These are phyloP conservation scores for Fratercula arctica DNA, from an alignment of 2,797 vertebrate genomes.

Conservation along the genomic window DNA sequence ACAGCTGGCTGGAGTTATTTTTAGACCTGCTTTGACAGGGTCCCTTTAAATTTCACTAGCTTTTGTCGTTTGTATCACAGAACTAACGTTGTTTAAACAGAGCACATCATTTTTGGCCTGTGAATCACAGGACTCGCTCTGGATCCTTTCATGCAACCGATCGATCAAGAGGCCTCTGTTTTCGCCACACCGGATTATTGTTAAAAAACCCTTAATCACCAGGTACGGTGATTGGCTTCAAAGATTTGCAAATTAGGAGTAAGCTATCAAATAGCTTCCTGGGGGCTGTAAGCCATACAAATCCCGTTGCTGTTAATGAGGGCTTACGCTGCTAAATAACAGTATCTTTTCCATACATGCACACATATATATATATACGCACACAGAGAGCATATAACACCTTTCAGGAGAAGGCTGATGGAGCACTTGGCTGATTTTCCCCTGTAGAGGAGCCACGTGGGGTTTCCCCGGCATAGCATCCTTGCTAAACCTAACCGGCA, in stretches of 20 bases:
- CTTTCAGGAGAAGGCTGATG: background rate
- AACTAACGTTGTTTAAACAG: constrained; percentile 39
- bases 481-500: background rate
- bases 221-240: constrained; percentile 27
- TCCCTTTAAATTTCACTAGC: constrained; percentile 40
- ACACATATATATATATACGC: background rate
- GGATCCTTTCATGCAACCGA: background rate
- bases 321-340: constrained; percentile 33
- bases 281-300: background rate
- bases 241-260: constrained; percentile 57
- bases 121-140: constrained; percentile 23
- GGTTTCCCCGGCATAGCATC: background rate
- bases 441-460: background rate
- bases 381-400: accelerated
- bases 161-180: constrained; percentile 28
- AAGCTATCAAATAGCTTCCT: constrained; percentile 45
- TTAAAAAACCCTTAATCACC: constrained; percentile 43
- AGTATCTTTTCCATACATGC: background rate
- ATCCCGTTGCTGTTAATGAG: constrained; percentile 39
- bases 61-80: constrained; percentile 54
- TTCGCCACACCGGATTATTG: background rate
- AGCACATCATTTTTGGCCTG: constrained; percentile 54
- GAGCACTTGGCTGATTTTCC: background rate
- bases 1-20: constrained; percentile 63
- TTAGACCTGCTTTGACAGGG: constrained; percentile 17